A percentile compares a stretch with the other conserved stretches of the same genome.
Evolutionary conservation across 1,140 invertebrate species (phyloP).

Genomic region (Anoplolepis gracilipes): DNA sequence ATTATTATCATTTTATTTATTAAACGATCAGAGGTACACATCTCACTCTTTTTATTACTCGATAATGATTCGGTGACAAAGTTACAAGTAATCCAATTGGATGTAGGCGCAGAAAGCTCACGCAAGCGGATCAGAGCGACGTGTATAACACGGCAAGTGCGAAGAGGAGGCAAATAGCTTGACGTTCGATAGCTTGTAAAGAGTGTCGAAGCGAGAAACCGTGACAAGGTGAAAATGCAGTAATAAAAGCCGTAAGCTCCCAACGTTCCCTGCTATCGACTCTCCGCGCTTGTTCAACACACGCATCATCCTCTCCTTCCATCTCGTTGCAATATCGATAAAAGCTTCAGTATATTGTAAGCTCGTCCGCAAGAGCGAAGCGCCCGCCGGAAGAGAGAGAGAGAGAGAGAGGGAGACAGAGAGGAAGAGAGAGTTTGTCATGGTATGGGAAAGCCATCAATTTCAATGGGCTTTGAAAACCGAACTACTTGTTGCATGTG

Average conservation of each 20-base stretch:
- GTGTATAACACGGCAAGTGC: constrained; percentile 50
- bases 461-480: constrained; percentile 87
- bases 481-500: constrained; percentile 86
- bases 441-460: constrained; percentile 87
- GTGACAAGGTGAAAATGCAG: constrained; percentile 86
- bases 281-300: constrained; percentile 57
- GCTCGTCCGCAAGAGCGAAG: constrained; percentile 82
- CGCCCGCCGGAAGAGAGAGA: constrained; percentile 59
- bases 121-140: constrained; percentile 46
- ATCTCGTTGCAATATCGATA: constrained; percentile 83
- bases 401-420: constrained; percentile 81
- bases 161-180: constrained; percentile 65
- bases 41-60: constrained; percentile 44
- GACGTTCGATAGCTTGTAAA: constrained; percentile 82
- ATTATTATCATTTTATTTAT: not conserved
- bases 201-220: constrained; percentile 82
- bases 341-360: constrained; percentile 85
- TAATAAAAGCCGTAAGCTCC: constrained; percentile 84
- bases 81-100: constrained; percentile 36
- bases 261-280: constrained; percentile 65
- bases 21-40: constrained; percentile 3
- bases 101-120: constrained; percentile 26
- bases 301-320: constrained; percentile 62
- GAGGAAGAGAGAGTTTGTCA: constrained; percentile 82
- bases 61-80: constrained; percentile 61